These are phyloP conservation scores for Mustela lutreola DNA, from an alignment of 2,113 vertebrate genomes.

Conservation along the genomic window DNA sequence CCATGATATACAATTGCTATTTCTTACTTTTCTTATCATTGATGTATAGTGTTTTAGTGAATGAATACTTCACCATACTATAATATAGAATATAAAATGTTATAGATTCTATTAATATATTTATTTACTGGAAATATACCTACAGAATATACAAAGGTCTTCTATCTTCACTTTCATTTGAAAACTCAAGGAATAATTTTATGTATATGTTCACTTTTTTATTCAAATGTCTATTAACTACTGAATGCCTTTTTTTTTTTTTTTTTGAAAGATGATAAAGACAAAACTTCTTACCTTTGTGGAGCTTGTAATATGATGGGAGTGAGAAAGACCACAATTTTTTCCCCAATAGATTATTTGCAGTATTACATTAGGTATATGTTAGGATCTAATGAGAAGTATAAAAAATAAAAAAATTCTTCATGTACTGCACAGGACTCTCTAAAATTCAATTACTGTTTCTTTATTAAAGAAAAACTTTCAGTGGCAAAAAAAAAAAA, in stretches of 20 bases:
- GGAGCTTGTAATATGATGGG: not conserved
- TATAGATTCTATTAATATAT: not conserved
- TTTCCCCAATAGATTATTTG: not conserved
- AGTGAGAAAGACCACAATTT: not conserved
- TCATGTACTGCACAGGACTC: not conserved
- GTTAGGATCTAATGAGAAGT: not conserved
- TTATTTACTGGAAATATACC: not conserved
- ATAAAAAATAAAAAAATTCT: not conserved
- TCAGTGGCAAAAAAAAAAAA: slow-evolving; percentile 47
- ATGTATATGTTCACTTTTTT: not conserved
- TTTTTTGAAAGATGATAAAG: not conserved
- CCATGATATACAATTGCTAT: not conserved
- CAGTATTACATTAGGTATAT: not conserved
- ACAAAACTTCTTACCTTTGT: not conserved
- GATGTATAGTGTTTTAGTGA: not conserved
- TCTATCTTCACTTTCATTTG: not conserved
- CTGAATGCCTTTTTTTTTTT: not conserved
- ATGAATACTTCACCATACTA: not conserved
- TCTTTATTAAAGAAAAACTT: not conserved
- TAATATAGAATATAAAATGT: not conserved
- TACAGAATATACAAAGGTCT: not conserved
- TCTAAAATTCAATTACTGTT: slow-evolving; percentile 40
- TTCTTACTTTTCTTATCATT: not conserved
- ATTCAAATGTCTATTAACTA: not conserved
- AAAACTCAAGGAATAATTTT: not conserved